phyloP scores from a whole-genome alignment of 2,113 vertebrate genomes.

The Urocolius indicus region DNA sequence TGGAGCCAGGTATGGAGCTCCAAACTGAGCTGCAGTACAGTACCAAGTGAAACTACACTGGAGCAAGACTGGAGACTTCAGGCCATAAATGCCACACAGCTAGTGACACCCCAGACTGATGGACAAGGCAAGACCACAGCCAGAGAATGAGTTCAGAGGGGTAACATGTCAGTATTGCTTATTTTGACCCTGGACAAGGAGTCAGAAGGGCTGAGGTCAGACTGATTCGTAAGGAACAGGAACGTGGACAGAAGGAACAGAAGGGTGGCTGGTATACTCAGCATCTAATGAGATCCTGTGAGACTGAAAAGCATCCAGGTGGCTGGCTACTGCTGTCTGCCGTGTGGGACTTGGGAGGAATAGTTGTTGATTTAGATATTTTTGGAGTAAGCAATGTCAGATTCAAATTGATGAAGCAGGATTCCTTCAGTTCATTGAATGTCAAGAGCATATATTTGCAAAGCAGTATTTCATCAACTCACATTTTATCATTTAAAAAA shows the following conservation, averaged over 20 bases:
- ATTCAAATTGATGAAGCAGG: background rate
- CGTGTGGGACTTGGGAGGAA: background rate
- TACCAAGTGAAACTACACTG: background rate
- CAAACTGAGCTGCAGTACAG: background rate
- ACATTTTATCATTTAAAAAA: background rate
- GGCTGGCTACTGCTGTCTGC: background rate
- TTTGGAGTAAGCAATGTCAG: constrained; percentile 5
- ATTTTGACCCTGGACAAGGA: background rate
- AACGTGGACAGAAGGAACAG: background rate
- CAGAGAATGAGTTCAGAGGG: background rate
- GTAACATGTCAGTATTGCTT: background rate
- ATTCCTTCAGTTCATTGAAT: constrained; percentile 21
- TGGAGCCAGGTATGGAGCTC: background rate
- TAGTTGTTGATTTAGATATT: background rate
- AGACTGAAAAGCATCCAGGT: background rate
- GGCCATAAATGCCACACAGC: accelerated
- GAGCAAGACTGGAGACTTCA: background rate
- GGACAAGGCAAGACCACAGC: accelerated
- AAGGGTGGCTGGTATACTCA: background rate
- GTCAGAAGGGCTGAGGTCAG: background rate
- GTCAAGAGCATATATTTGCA: background rate
- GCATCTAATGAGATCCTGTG: background rate
- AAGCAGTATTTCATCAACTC: background rate
- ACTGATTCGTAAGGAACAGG: background rate
- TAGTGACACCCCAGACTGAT: background rate